phyloP scores from a whole-genome alignment of 2,888 invertebrate genomes.

The Euphydryas editha region DNA sequence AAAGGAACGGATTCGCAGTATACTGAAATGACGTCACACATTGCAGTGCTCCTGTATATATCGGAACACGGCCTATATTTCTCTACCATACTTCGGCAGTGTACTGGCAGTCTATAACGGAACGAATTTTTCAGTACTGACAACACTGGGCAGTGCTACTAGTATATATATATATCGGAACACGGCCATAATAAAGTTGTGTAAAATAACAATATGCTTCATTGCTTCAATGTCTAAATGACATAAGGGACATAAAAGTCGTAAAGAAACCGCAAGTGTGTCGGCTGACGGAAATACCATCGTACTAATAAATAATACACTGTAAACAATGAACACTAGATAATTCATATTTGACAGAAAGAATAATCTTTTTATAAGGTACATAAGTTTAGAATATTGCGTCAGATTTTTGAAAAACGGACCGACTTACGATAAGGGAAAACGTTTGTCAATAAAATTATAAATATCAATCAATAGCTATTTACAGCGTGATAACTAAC shows the following conservation, averaged over 20 bases:
- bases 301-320: conserved; percentile 14
- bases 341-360: conserved; percentile 5
- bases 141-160: no score
- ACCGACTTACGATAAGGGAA: not conserved
- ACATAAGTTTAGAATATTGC: conserved; percentile 3
- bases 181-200: not conserved
- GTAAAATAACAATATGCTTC: conserved; percentile 9
- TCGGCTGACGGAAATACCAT: conserved; percentile 33
- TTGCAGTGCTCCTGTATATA: no score
- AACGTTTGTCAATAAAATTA: not conserved
- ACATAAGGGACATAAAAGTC: conserved; percentile 16
- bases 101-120: no score
- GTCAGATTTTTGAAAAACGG: not conserved
- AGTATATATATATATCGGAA: no score
- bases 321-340: not conserved
- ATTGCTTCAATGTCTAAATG: conserved; percentile 20
- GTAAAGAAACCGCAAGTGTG: conserved; percentile 28
- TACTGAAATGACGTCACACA: no score
- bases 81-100: no score
- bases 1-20: no score
- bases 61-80: no score
- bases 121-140: no score
- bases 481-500: no score
- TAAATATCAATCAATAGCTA: not conserved
- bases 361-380: conserved; percentile 13